Evolutionary conservation across 2,797 vertebrate species (phyloP), one percentile per base, ranked within the genome.

Genomic region (Phoxinus dragarum): DNA sequence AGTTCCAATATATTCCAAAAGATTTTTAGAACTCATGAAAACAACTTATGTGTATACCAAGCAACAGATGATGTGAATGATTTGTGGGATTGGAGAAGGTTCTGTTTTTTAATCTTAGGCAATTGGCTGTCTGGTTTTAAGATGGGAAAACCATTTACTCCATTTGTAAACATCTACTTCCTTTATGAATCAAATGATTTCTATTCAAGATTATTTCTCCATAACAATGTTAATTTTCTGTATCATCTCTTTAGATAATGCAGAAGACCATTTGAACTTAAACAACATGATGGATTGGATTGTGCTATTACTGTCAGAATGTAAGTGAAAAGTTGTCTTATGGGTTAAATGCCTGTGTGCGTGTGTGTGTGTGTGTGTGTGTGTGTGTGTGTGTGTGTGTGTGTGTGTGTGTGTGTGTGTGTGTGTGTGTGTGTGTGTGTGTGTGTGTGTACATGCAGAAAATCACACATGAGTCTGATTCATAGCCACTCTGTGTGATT

Each of bases 401-500:
- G 3, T 14, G 31, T 38, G 40, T 40, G 17, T 79, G 76, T 79
- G 76, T 38, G 27, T 5, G 21, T 23, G 42, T 38, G 3, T 14
- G 31, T 38, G 40, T 40, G 17, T 79, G 76, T 79, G 76, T 38
- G 27, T 5, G 21, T 23, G 42, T 38, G 3, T 14, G 31, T 38
- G 40, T 40, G 17, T 79, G 76, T 79, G 76, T 38, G 27, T 91
- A 89, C 91, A 91, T 94, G 95, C 93, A 94, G 94, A 97, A 96
- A 95, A 96, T 96, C 92, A 96, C 94, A 93, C 97, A 98, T 97
- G 97, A 96, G 95, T 94, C 94, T 97, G 97, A 99, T 98, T 99
- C 98, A 99, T 97, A 94, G 94, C 96, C 97, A 98, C 97, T 99
- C 97, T 97, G 95, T 97, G 94, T 97, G 97, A 99, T 98, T 98